Conservation (phyloP, 1,140 invertebrate genomes). For the Hypsibius dujardini region DNA sequence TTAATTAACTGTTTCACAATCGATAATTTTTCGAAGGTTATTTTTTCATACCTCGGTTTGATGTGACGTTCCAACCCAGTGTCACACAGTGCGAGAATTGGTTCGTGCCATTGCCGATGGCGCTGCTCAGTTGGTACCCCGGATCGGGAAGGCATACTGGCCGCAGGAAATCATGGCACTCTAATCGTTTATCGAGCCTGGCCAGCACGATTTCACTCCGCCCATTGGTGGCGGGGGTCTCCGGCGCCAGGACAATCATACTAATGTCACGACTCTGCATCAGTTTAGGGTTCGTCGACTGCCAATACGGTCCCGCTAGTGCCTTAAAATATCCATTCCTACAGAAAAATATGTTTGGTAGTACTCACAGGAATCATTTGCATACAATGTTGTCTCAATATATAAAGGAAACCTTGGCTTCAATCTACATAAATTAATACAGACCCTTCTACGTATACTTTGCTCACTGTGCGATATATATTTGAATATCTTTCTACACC, state of each 20-base stretch:
- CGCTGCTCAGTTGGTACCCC: neutral
- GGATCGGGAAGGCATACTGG: conserved; percentile 1
- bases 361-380: neutral
- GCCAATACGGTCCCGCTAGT: conserved; percentile 3
- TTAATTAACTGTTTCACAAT: too few species aligned
- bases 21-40: too few species aligned
- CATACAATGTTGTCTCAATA: conserved; percentile 5
- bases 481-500: too few species aligned
- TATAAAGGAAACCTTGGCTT: conserved; percentile 5
- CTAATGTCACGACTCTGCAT: conserved; percentile 13
- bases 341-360: neutral
- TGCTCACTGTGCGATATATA: too few species aligned
- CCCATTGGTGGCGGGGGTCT: neutral
- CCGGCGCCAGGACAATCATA: conserved; percentile 10
- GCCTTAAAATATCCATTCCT: conserved; percentile 16
- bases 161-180: conserved; percentile 15
- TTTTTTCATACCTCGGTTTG: neutral
- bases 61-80: conserved; percentile 11
- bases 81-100: neutral
- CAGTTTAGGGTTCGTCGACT: conserved; percentile 1
- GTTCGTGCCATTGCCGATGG: neutral
- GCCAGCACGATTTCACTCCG: neutral
- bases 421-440: too few species aligned
- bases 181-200: neutral
- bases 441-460: too few species aligned